phyloP scores from a whole-genome alignment of 2,113 vertebrate genomes.

The Coptodon rendalli region DNA sequence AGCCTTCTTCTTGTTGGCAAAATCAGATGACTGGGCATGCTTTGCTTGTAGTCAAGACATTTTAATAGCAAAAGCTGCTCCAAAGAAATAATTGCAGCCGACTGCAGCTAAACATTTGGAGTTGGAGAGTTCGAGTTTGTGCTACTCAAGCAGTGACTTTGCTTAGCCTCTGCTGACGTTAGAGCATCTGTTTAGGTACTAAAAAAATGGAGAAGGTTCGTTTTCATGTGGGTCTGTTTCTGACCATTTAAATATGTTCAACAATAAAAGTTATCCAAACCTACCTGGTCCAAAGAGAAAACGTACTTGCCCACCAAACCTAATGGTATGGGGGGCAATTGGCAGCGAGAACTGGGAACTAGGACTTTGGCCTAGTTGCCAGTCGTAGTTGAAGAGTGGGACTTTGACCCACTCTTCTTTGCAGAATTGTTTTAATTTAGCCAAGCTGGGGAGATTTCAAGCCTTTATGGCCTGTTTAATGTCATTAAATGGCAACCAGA shows the following conservation, averaged over 20 bases:
- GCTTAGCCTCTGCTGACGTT: neutral
- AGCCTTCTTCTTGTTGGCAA: neutral
- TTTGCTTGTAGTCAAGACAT: neutral
- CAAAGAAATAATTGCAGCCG: neutral
- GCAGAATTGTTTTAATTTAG: neutral
- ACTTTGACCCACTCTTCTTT: neutral
- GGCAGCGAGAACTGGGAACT: neutral
- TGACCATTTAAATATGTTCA: neutral
- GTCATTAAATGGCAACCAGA: neutral
- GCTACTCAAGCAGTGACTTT: neutral
- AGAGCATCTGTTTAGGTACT: neutral
- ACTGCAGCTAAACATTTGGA: neutral
- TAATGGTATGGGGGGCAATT: neutral
- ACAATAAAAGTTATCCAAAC: neutral
- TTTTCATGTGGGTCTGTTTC: neutral
- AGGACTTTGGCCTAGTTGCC: neutral
- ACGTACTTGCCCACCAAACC: neutral
- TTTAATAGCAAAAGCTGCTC: neutral
- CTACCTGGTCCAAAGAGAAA: neutral
- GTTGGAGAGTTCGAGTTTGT: rapidly evolving
- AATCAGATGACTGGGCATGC: neutral
- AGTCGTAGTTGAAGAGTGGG: rapidly evolving
- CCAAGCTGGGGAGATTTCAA: neutral
- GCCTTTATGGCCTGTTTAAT: neutral
- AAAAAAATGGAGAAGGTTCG: neutral